Evolutionary conservation across 2,888 invertebrate species (phyloP), one percentile per base, ranked within the genome.

Genomic region (Gandaritis pyraliata): DNA sequence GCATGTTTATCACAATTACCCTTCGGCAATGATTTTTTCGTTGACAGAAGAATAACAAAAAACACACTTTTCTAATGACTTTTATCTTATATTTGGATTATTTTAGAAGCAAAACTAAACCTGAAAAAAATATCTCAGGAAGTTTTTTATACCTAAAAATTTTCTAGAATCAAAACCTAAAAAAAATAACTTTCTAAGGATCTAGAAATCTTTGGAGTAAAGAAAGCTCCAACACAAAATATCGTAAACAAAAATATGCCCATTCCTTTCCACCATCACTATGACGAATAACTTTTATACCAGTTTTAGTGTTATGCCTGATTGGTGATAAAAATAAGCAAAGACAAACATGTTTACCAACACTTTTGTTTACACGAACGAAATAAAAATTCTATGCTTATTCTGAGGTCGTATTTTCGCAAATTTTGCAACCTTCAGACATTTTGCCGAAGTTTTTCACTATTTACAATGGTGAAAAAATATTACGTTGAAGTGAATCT

Each of bases 341-440:
- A 71, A 72, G 65, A 64, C 71, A 78, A 78, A 77, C 75, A 78
- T 78, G 76, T 78, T 78, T 78, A 77, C 74, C 58, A 65, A 62
- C 57, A 55, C 43, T 58, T 66, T 64, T 68, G 68, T 66, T 68
- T 61, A 66, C 70, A 61, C 18, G 55, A 60, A 38, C 60, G 54
- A 61, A 69, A 68, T 68, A 68, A 70, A 69, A 68, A 64, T 2
- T 7, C 41, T 15, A 55, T 43, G 48, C 50, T 58, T 66, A 68
- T 70, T 64, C 47, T 51, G 38, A 47, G 52, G 51, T 33, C 54
- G 62, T 61, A 64, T 68, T 61, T 67, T 66, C 10, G n/a, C 43
- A 57, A 38, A 33, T 57, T 23, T 48, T 36, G 41, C 38, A 53
- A 48, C 43, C 43, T 36, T 8, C 10, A 7, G 7, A 33, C 33